Evolutionary conservation across 2,113 vertebrate genomes (phyloP).

Genomic region (Aegithalos caudatus): DNA sequence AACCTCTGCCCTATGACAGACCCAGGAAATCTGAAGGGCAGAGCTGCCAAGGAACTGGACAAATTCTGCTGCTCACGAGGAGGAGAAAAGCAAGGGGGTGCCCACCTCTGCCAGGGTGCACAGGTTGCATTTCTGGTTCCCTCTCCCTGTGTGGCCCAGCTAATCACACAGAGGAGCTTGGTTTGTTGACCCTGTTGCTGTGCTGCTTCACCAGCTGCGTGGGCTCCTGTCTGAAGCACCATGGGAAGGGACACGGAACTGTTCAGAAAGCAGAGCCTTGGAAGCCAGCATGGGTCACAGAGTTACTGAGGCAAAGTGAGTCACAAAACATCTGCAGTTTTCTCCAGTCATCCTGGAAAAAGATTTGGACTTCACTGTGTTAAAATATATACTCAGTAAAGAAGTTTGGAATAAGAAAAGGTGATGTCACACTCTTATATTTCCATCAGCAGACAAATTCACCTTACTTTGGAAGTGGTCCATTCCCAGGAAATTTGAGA

Average conservation of each 20-base stretch:
- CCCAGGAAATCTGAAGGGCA: neutral
- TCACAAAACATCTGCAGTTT: rapidly evolving
- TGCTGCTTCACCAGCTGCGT: neutral
- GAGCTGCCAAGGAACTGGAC: neutral
- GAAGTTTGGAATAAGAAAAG: neutral
- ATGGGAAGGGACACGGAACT: rapidly evolving
- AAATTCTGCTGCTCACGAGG: neutral
- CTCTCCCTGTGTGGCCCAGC: rapidly evolving
- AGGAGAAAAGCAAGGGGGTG: neutral
- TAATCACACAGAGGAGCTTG: neutral
- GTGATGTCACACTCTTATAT: neutral
- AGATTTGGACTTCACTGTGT: neutral
- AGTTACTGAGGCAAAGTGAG: neutral
- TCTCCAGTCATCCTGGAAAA: neutral
- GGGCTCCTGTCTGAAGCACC: neutral
- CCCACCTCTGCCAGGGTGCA: neutral
- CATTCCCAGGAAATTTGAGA: neutral
- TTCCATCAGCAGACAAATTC: neutral
- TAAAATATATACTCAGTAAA: neutral
- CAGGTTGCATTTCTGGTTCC: neutral
- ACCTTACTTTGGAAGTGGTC: neutral
- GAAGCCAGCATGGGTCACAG: neutral
- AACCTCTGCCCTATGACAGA: neutral
- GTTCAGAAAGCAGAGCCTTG: neutral
- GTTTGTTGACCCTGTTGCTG: neutral